Base-by-base conservation (phyloP, 2,113 vertebrate genomes). In the Elachura formosa region DNA sequence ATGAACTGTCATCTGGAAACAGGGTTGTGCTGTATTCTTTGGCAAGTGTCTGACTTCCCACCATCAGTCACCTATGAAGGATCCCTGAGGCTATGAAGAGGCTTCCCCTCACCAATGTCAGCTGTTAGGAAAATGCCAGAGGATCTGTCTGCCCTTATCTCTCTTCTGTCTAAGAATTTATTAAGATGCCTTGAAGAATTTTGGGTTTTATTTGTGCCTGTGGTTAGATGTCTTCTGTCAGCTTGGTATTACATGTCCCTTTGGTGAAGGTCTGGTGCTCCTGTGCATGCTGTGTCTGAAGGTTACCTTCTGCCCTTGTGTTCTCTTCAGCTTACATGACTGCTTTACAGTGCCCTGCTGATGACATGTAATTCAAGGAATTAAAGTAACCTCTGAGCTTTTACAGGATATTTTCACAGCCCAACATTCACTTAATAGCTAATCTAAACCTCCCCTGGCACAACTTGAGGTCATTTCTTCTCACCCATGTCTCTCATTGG, bases 11-110 rank as follows among this genome's bases (percentile, higher is more conserved):
- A 68, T n/a, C 46, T 82, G 41, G 66, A 90, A 95, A 64, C 0
- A 8, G 46, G 61, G 59, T 87, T 24, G 24, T 40, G 12, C 52
- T 49, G 6, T 40, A 4, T 12, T 90, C 33, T 78, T 74, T 68
- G 62, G 24, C 2, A 5, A 51, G 36, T 36, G 51, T 38, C 81
- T 82, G 66, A n/a, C 75, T 82, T 62, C 29, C 9, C 36, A 36
- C 49, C 0, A 0, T 56, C 46, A 84, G 38, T 67, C 31, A 69
- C 71, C 67, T 75, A 1, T 0, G 1, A 45, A 56, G 26, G 28
- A 28, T 71, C 20, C 43, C 43, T 54, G 43, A 67, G 61, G 43
- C 51, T 23, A 1, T 20, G 11, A 9, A 14, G 6, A 14, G 14
- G 33, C 38, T 51, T 87, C 58, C 13, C n/a, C 10, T 49, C 43